Percentiles rank a stretch among this genome's conserved stretches.
These are phyloP conservation scores for Corella eumyota DNA, from an alignment of 23 tunicate genomes.

Conservation along the genomic window DNA sequence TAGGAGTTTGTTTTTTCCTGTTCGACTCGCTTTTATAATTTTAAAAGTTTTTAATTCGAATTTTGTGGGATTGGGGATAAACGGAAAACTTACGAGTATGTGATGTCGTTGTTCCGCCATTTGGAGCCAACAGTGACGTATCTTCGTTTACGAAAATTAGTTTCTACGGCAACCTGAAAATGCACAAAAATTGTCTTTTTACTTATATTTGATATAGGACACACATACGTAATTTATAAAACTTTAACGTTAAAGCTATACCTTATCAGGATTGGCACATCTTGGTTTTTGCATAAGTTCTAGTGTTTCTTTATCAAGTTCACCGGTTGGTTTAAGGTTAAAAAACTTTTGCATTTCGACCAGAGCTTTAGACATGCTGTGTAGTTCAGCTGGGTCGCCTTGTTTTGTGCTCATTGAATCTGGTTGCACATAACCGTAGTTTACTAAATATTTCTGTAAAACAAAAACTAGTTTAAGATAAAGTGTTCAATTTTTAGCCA, in stretches of 20 bases:
- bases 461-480: neutral
- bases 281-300: constrained; percentile 63
- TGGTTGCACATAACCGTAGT: constrained; percentile 63
- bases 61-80: too few relatives aligned
- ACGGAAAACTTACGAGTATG: constrained; percentile 75
- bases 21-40: too few relatives aligned
- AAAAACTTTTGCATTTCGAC: constrained; percentile 45
- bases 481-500: too few relatives aligned
- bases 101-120: constrained; percentile 37
- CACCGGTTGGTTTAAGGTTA: constrained; percentile 48
- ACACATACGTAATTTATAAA: too few relatives aligned
- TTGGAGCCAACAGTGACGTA: constrained; percentile 53
- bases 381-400: constrained; percentile 22
- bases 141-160: constrained; percentile 32
- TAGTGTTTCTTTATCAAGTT: constrained; percentile 42
- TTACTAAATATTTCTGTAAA: constrained; percentile 52
- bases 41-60: too few relatives aligned
- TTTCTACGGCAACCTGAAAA: constrained; percentile 22
- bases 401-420: constrained; percentile 15
- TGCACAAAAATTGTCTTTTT: too few relatives aligned
- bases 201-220: too few relatives aligned
- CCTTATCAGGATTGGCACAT: constrained; percentile 78
- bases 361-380: constrained; percentile 33
- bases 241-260: neutral
- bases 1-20: too few relatives aligned